Conservation (phyloP, 2,797 vertebrate genomes). For the Pseudopleuronectes americanus region DNA sequence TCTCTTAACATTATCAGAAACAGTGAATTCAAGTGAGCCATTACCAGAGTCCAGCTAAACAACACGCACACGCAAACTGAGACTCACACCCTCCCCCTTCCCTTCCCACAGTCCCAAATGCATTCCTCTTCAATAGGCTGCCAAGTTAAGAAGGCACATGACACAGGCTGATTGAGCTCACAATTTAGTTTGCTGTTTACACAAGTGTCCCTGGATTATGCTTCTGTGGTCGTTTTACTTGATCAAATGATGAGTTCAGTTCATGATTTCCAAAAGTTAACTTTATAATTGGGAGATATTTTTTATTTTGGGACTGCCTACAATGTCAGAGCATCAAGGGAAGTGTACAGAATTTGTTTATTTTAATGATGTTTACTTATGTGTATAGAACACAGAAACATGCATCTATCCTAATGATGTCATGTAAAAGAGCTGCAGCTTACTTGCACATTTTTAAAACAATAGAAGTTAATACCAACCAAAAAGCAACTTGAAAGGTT, state of each 20-base stretch:
- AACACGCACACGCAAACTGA: conserved; percentile 30
- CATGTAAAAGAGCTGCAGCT: not conserved
- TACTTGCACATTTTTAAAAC: too few relatives aligned
- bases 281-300: not conserved
- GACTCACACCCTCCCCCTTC: conserved; percentile 11
- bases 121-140: conserved; percentile 74
- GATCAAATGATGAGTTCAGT: conserved; percentile 18
- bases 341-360: not conserved
- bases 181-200: conserved; percentile 70
- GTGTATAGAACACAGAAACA: not conserved
- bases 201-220: conserved; percentile 32
- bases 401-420: not conserved
- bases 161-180: conserved; percentile 68
- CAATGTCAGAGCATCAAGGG: not conserved
- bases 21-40: conserved; percentile 63
- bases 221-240: conserved; percentile 37
- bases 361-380: too few relatives aligned
- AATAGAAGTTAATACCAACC: not conserved
- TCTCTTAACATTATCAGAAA: conserved; percentile 32
- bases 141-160: conserved; percentile 78
- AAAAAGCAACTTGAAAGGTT: not conserved
- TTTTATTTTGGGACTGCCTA: not conserved
- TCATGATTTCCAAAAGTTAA: conserved; percentile 5
- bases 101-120: conserved; percentile 46
- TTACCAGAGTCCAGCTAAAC: conserved; percentile 63